phyloP scores from a whole-genome alignment of 2,797 vertebrate species.

The Heliangelus exortis region DNA sequence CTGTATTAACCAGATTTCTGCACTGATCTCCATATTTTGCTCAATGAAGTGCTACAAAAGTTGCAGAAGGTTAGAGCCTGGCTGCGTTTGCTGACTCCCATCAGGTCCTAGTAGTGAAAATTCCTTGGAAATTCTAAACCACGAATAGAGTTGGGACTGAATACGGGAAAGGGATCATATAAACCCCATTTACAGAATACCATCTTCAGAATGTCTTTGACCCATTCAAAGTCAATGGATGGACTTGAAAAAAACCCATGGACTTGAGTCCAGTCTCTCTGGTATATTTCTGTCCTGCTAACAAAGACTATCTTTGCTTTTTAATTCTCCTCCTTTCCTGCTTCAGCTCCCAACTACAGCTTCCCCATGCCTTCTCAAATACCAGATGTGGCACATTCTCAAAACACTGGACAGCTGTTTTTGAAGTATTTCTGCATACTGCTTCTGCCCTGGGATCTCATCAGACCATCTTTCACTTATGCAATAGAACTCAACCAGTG shows the following conservation, averaged over 20 bases:
- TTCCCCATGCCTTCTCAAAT: not conserved
- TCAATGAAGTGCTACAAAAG: not conserved
- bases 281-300: not conserved
- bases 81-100: not conserved
- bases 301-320: not conserved
- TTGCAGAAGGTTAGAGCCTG: accelerated
- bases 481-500: not conserved
- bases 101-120: accelerated
- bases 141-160: not conserved
- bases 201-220: not conserved
- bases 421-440: not conserved
- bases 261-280: not conserved
- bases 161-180: not conserved
- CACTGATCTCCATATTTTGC: not conserved
- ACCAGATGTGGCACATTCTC: not conserved
- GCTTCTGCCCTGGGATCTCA: not conserved
- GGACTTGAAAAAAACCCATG: accelerated
- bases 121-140: not conserved
- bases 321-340: not conserved
- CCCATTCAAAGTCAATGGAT: no score
- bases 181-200: not conserved
- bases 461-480: not conserved
- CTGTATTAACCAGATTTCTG: not conserved
- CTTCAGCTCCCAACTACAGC: not conserved
- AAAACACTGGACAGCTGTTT: not conserved